Base-by-base conservation (phyloP, 1,140 invertebrate genomes). In the Protaetia brevitarsis region DNA sequence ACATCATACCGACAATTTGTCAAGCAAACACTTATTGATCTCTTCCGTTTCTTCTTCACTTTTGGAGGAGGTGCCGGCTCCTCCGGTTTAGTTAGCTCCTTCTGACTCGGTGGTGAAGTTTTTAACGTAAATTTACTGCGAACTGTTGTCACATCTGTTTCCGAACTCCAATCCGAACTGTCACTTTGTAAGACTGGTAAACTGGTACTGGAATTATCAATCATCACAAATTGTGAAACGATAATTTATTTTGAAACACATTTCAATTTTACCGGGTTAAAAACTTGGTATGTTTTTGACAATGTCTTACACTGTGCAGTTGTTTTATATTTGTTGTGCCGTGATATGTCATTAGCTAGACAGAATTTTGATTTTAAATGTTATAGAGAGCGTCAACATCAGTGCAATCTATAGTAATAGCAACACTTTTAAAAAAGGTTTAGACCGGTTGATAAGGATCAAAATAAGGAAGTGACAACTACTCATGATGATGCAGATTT, bases 1-100 rank as follows among this genome's bases (percentile, higher is more conserved):
- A 88, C 87, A 27, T 89, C 87, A 75, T 91, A 92, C 7, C 89
- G 86, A 66, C 89, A 91, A 71, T 89, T 89, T 11, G 83, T 82
- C 4, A 90, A 83, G 71, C 90, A 92, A 72, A 92, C 89, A 26
- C 85, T 68, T 21, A 76, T 63, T 0, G 62, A 16, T 31, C 69
- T 71, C 69, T 72, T 76, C 26, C 66, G 68, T 69, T 72, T 75
- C 57, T 72, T 74, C 30, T 59, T 64, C 5, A n/a, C 29, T 26
- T 30, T 26, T 29, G 63, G 8, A 0, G 27, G 10, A 28, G 51
- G 13, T n/a, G 30, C 10, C 8, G 28, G 65, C 16, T 66, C 34
- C 16, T 64, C 62, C 19, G 51, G n/a, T 19, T 63, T 60, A 4
- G 29, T 34, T 26, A 8, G n/a, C 13, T 57, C 11, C 64, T 60